phyloP scores from a whole-genome alignment of 1,140 invertebrate genomes.

The Trichonephila clavipes region DNA sequence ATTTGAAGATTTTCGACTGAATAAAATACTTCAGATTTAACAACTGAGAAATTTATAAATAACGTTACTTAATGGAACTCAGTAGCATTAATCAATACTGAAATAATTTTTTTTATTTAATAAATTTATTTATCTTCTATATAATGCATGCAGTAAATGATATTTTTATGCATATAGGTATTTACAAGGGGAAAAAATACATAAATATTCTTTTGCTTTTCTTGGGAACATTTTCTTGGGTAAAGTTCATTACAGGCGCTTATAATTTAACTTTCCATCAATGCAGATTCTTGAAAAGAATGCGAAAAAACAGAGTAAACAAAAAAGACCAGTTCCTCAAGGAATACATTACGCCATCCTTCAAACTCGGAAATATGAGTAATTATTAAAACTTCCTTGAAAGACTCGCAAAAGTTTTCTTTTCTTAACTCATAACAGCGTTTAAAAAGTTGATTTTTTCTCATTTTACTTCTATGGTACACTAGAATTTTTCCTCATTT shows the following conservation, averaged over 20 bases:
- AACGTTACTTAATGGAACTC: too few species aligned
- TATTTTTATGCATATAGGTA: too few species aligned
- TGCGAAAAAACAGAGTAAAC: not conserved
- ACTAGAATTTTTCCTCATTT: constrained; percentile 43
- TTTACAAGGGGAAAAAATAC: too few species aligned
- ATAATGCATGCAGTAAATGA: too few species aligned
- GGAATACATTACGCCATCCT: constrained; percentile 15
- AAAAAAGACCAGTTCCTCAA: not conserved
- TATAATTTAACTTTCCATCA: constrained; percentile 3
- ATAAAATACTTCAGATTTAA: too few species aligned
- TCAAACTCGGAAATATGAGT: constrained; percentile 39
- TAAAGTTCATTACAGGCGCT: not conserved
- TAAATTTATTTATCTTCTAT: too few species aligned
- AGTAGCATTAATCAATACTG: too few species aligned
- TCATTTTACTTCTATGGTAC: not conserved
- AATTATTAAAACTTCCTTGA: constrained; percentile 44
- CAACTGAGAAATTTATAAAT: too few species aligned
- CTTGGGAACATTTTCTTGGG: not conserved
- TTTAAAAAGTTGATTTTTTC: constrained; percentile 44
- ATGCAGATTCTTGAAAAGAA: not conserved
- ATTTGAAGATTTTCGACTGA: too few species aligned
- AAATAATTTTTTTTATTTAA: too few species aligned
- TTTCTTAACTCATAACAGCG: constrained; percentile 37
- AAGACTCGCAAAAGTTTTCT: constrained; percentile 19
- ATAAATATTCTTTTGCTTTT: not conserved